Base-by-base conservation (phyloP, 2,888 invertebrate species). In the Morpho achilles region DNA sequence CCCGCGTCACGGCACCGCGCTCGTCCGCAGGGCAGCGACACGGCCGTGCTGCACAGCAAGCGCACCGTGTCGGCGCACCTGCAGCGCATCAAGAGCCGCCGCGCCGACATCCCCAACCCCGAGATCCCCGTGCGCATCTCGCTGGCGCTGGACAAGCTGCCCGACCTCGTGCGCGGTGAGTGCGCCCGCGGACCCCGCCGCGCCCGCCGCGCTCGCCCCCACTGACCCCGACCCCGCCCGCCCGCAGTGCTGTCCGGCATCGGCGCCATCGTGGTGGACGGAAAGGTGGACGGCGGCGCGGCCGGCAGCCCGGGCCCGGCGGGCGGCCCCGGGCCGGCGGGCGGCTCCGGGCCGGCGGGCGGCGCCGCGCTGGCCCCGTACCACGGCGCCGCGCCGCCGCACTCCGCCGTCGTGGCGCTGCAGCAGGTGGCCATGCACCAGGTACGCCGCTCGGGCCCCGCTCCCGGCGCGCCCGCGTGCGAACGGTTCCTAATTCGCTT, bases 101-200 rank as follows among this genome's bases (percentile, higher is more conserved):
- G 96, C 70, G 96, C 96, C 3, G 96, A 96, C 87, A 96, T 96
- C 77, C 96, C 96, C 66, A 96, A 96, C 92, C 96, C 96, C 16
- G 96, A 96, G 87, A 96, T 96, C 69, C 96, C 96, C 43, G 96
- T 96, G 66, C 92, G 96, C 73, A 96, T 96, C 80, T 93, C 94
- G 79, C 91, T 96, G 60, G 94, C 94, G 70, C 87, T 96, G 65
- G 96, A 96, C 80, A 96, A 96, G 89, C 94, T 96, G 71, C 94
- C 95, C 53, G 96, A 96, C 76, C 91, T 96, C 58, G 92, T 95
- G 70, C 94, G 95, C 91, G 95, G 95, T 95, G 71, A 56, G 67
- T 59, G 7, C 44, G 43, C 39, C 5, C 53, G 39, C 22, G 43
- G 32, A 5, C 53, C 40, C 22, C 55, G 48, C n/a, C 9, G 46